A percentile compares a stretch with the other conserved stretches of the same genome.
Evolutionary conservation across 2,797 vertebrate genomes (phyloP).

Genomic region (Gambelia wislizenii): DNA sequence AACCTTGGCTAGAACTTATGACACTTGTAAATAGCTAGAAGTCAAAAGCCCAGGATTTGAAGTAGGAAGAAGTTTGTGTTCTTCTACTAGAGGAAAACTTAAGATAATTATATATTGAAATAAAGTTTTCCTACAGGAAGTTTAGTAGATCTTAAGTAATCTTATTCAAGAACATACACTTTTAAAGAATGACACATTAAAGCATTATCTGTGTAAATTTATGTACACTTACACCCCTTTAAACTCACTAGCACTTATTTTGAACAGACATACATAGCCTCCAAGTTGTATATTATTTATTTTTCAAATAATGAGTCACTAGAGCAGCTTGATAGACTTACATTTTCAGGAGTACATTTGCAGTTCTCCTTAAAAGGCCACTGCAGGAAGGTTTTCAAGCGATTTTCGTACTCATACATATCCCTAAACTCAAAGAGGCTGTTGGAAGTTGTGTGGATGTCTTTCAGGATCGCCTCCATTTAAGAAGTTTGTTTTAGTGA

Average conservation of each 20-base stretch:
- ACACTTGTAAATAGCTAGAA: not conserved
- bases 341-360: constrained; percentile 85
- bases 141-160: not conserved
- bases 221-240: not conserved
- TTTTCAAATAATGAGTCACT: not conserved
- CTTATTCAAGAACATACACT: not conserved
- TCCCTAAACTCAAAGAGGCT: constrained; percentile 70
- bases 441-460: constrained; percentile 4
- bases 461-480: constrained; percentile 34
- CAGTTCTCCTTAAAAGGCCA: constrained; percentile 88
- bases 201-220: not conserved
- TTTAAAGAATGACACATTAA: not conserved
- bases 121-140: not conserved
- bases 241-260: not conserved
- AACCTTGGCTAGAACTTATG: not conserved
- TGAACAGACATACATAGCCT: not conserved
- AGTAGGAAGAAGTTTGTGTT: not conserved
- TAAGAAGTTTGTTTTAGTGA: fast-evolving
- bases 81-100: not conserved
- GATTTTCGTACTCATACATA: constrained; percentile 82
- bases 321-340: constrained; percentile 56
- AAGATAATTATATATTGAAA: not conserved
- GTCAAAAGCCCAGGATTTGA: not conserved
- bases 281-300: not conserved
- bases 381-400: constrained; percentile 81